Evolutionary conservation across 2,888 invertebrate genomes (phyloP).

Genomic region (Napeogenes inachia): DNA sequence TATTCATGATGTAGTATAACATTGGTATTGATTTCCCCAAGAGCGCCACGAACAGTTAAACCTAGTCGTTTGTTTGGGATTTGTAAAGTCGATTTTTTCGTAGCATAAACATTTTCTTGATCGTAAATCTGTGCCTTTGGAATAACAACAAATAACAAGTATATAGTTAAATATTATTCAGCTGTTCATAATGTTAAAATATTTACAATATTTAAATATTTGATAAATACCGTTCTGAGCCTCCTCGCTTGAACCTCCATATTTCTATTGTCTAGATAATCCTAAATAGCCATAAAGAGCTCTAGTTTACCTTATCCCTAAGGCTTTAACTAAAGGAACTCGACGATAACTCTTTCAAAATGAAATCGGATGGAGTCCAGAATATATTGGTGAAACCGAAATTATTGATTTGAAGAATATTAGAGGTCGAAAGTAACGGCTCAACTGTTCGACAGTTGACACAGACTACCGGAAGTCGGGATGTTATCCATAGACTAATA

Average conservation of each 20-base stretch:
- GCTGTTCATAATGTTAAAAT: constrained; percentile 3
- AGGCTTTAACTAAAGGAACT: too few species aligned
- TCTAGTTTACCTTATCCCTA: too few species aligned
- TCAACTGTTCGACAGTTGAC: too few species aligned
- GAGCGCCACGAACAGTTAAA: constrained; percentile 56
- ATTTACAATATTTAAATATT: not conserved
- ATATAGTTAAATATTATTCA: not conserved
- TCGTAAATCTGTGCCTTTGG: constrained; percentile 50
- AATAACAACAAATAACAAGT: not conserved
- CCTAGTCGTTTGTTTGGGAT: constrained; percentile 54
- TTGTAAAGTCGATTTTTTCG: constrained; percentile 47
- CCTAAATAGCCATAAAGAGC: not conserved
- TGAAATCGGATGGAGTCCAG: too few species aligned
- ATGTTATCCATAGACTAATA: too few species aligned
- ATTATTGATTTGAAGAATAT: too few species aligned
- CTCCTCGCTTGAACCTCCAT: constrained; percentile 60
- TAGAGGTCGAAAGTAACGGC: too few species aligned
- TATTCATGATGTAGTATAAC: constrained; percentile 53
- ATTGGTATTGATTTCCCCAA: constrained; percentile 66
- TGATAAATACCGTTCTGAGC: constrained; percentile 50
- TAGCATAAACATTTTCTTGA: constrained; percentile 59
- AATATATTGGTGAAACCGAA: too few species aligned
- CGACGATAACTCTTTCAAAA: too few species aligned
- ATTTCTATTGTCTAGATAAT: constrained; percentile 18
- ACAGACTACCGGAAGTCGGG: too few species aligned